Evolutionary conservation across 2,797 vertebrate species (phyloP).

Genomic region (Tapirus indicus): DNA sequence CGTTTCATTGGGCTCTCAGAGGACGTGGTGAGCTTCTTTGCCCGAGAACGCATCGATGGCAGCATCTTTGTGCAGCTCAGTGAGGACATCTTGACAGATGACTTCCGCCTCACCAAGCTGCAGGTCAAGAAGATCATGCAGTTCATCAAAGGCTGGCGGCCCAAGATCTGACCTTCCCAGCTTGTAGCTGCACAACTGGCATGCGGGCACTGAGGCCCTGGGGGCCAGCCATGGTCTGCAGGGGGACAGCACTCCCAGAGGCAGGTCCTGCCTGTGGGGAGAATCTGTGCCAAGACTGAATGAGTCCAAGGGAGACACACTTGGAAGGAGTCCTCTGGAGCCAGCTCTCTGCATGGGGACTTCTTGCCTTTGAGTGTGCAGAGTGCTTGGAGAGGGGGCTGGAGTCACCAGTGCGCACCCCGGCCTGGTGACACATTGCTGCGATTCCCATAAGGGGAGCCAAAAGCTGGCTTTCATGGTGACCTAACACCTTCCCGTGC

Average conservation of each 20-base stretch:
- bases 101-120: slow-evolving; percentile 97
- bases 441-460: background rate
- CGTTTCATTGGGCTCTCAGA: slow-evolving; percentile 98
- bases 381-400: background rate
- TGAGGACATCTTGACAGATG: slow-evolving; percentile 97
- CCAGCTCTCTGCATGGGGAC: background rate
- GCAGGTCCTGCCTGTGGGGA: background rate
- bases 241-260: background rate
- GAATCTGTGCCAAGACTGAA: background rate
- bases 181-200: fast-evolving
- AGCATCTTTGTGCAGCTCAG: slow-evolving; percentile 98
- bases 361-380: background rate
- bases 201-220: fast-evolving
- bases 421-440: background rate
- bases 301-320: background rate
- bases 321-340: background rate
- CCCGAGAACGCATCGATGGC: slow-evolving; percentile 97
- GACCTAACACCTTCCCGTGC: background rate
- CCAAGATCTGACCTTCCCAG: slow-evolving; percentile 91
- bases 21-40: slow-evolving; percentile 95
- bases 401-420: background rate
- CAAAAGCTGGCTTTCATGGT: background rate
- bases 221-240: background rate
- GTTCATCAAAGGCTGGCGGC: slow-evolving; percentile 99
- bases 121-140: slow-evolving; percentile 99